Evolutionary conservation across 2,797 vertebrate species (phyloP), one percentile per base, ranked within the genome.

Genomic region (Eupleurogrammus muticus): DNA sequence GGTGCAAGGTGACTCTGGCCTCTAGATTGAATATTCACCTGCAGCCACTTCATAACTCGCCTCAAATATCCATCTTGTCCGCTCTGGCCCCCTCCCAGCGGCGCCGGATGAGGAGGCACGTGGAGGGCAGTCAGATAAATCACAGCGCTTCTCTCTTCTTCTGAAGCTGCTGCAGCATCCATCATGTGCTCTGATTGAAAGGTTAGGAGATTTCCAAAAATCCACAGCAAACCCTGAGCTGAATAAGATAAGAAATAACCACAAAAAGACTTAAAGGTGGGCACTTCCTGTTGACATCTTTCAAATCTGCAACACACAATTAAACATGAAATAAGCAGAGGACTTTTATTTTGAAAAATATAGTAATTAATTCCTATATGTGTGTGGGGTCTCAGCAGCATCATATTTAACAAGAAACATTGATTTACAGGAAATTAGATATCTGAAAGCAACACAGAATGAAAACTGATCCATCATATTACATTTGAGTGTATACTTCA

Each of bases 1-100:
- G 17, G 24, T 66, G 65, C 68, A 75, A 81, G 76, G 80, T 81
- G 80, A 81, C 70, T 21, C 16, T 11, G 4, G 9, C 35, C 24
- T 0, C 8, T 34, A 10, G 40, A 16, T 5, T 5, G 42, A 24
- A 44, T 51, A 51, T 47, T 24, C 56, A 62, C 73, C 65, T 62
- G 36, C 52, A 24, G 47, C 49, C 64, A 42, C 65, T 65, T 66
- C 67, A 54, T 35, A 51, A 52, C 61, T 38, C 5, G 47, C 59
- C 75, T 0, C 21, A 42, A 66, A 72, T 59, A 75, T 80, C 71
- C 58, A 75, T 78, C 78, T 67, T 20, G 4, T n/a, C 48, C 49
- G 8, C 9, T 19, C 16, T 1, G n/a, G 32, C 36, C 36, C 3
- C 55, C 62, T n/a, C 23, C 65, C 49, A 75, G 52, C 60, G 5